Conservation (phyloP, 1,140 invertebrate species). For the Eupristina koningsbergeri region DNA sequence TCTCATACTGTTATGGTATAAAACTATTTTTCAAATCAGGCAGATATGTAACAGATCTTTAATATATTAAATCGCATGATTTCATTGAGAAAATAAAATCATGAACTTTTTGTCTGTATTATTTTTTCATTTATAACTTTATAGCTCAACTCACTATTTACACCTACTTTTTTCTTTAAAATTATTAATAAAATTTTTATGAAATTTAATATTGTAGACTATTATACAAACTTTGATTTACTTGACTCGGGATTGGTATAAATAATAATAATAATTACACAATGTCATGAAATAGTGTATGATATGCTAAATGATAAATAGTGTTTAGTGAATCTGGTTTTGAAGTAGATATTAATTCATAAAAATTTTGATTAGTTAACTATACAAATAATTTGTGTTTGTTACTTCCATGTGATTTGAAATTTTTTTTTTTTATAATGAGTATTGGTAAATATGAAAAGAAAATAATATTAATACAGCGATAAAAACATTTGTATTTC, state of each 20-base stretch:
- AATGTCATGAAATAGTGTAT: not conserved
- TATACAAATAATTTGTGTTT: not conserved
- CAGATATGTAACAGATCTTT: not conserved
- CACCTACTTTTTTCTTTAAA: not conserved
- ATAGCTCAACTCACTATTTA: not conserved
- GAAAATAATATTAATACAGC: not conserved
- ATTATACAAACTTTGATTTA: not conserved
- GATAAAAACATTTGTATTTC: not conserved
- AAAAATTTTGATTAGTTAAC: not conserved
- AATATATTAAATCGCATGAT: not conserved
- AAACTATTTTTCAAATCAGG: not conserved
- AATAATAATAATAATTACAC: not conserved
- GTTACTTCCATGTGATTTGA: not conserved
- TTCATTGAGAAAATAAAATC: not conserved
- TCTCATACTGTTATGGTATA: not conserved
- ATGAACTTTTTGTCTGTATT: not conserved
- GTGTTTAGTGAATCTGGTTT: not conserved
- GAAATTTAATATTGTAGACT: not conserved
- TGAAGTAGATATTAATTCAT: not conserved
- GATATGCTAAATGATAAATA: not conserved
- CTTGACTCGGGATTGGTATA: not conserved
- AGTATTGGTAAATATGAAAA: not conserved
- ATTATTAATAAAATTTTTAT: not conserved
- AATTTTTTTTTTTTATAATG: slow-evolving; percentile 3
- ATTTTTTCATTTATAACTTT: not conserved